Conservation (phyloP, 2,888 invertebrate species). For the Dolomedes plantarius region DNA sequence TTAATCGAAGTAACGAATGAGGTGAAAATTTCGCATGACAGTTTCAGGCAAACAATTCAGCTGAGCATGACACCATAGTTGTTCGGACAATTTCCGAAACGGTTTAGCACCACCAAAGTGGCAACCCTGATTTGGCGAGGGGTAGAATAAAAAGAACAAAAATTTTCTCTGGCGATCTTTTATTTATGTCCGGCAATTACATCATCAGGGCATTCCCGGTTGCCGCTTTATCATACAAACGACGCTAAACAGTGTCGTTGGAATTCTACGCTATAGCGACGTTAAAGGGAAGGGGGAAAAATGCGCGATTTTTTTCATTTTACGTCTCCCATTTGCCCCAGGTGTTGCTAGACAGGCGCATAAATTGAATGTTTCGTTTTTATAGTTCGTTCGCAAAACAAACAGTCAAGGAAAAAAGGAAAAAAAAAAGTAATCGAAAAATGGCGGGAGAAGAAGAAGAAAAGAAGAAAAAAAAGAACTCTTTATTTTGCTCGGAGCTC, state of each 20-base stretch:
- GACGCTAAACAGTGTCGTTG: constrained; percentile 64
- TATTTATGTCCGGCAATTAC: constrained; percentile 69
- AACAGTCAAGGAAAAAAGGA: constrained; percentile 32
- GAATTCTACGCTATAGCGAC: constrained; percentile 12
- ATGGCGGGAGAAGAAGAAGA: constrained; percentile 3
- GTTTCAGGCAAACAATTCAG: too few relatives aligned
- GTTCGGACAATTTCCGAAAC: neutral
- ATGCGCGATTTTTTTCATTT: constrained; percentile 1
- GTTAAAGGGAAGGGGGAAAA: constrained; percentile 23
- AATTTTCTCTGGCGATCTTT: constrained; percentile 36
- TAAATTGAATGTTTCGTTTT: constrained; percentile 69
- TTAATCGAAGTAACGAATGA: too few relatives aligned
- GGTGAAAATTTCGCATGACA: too few relatives aligned
- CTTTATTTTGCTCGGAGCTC: constrained; percentile 32
- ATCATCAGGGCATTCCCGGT: constrained; percentile 56
- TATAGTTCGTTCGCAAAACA: constrained; percentile 51
- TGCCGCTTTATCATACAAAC: constrained; percentile 68
- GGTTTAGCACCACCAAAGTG: neutral
- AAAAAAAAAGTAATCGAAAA: constrained; percentile 41
- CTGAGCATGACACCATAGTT: too few relatives aligned
- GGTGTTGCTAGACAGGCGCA: constrained; percentile 62
- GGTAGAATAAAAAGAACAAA: constrained; percentile 30
- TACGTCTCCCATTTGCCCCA: constrained; percentile 58
- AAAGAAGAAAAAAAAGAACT: constrained; percentile 40
- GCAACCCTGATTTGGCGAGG: constrained; percentile 34